Conservation (phyloP, 2,888 invertebrate genomes). For the Nowickia ferox region DNA sequence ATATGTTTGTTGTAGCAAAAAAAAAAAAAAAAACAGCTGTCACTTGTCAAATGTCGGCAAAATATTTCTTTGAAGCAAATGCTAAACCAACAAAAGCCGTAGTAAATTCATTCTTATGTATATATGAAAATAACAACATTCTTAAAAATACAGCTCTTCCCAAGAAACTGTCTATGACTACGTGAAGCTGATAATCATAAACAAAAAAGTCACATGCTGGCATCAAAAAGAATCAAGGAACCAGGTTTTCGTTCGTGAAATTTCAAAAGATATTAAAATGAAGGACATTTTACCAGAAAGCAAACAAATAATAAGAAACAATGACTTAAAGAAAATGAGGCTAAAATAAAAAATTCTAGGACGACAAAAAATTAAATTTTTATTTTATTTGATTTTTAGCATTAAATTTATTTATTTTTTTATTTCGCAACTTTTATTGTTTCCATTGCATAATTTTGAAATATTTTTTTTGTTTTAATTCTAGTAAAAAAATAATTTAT, state of each 20-base stretch:
- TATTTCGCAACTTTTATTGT: no score
- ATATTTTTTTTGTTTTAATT: no score
- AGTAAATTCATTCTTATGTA: not conserved
- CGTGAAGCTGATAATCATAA: not conserved
- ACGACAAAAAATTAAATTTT: no score
- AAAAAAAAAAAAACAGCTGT: conserved; percentile 39
- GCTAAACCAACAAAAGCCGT: not conserved
- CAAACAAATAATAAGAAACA: not conserved
- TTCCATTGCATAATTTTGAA: no score
- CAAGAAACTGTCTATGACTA: not conserved
- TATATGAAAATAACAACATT: not conserved
- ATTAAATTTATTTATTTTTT: no score
- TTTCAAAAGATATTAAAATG: not conserved
- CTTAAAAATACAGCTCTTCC: not conserved
- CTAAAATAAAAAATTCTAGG: not conserved
- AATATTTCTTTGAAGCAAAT: not conserved
- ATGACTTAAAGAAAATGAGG: not conserved
- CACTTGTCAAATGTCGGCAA: conserved; percentile 56
- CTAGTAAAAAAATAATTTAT: no score
- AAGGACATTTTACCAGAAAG: not conserved
- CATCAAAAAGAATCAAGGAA: not conserved
- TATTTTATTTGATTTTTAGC: no score
- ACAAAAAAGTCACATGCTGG: not conserved
- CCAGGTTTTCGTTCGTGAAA: not conserved
- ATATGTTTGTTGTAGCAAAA: conserved; percentile 3